These are phyloP conservation scores for Megaleporinus macrocephalus DNA, from an alignment of 2,113 vertebrate species.

Conservation along the genomic window DNA sequence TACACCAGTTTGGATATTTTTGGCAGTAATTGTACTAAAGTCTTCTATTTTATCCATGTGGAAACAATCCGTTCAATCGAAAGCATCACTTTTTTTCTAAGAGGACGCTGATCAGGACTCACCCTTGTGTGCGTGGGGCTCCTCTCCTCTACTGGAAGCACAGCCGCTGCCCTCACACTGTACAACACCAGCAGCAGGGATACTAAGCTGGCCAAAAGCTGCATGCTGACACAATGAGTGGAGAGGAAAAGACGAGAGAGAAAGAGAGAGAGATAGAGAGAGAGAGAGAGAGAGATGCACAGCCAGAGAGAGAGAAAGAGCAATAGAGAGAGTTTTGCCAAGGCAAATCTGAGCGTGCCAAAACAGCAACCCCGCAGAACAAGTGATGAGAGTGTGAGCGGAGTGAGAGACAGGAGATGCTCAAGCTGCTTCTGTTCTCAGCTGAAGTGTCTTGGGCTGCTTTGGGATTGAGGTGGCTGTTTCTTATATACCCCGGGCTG, in stretches of 20 bases:
- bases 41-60: no score
- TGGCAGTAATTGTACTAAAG: no score
- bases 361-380: constrained; percentile 30
- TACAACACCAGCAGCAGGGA: constrained; percentile 83
- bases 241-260: constrained; percentile 48
- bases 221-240: constrained; percentile 76
- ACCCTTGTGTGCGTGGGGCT: constrained; percentile 79
- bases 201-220: constrained; percentile 79
- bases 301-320: constrained; percentile 28
- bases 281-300: constrained; percentile 4
- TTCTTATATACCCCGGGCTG: constrained; percentile 76
- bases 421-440: constrained; percentile 55
- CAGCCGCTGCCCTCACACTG: constrained; percentile 78
- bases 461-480: constrained; percentile 69
- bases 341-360: constrained; percentile 18
- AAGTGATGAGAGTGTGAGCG: constrained; percentile 27
- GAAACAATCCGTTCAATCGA: background rate
- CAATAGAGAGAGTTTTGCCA: constrained; percentile 45
- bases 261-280: constrained; percentile 35
- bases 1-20: no score
- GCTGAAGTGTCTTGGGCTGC: constrained; percentile 71
- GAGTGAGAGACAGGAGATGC: constrained; percentile 35
- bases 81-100: background rate
- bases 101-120: constrained; percentile 63
- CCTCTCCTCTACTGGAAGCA: constrained; percentile 84